A percentile compares a stretch with the other conserved stretches of the same genome.
These are phyloP conservation scores for Mesodorylaimus sp. DNA, from an alignment of 2,888 invertebrate genomes.

Conservation along the genomic window DNA sequence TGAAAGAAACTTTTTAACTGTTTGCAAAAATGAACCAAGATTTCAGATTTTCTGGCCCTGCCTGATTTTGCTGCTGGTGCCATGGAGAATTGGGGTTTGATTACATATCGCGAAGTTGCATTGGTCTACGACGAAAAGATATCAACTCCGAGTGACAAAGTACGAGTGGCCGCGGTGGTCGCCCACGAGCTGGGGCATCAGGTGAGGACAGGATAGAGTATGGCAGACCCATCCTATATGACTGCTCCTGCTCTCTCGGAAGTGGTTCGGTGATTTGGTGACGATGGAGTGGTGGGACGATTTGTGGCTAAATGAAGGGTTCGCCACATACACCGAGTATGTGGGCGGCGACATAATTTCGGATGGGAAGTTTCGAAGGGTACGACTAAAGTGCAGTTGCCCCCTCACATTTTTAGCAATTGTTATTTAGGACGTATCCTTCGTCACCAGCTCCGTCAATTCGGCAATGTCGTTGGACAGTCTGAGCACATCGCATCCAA, in stretches of 20 bases:
- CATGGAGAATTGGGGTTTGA: conserved; percentile 86
- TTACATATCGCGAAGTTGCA: conserved; percentile 60
- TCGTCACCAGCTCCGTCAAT: too few relatives aligned
- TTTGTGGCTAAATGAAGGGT: conserved; percentile 30
- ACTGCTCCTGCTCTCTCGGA: too few relatives aligned
- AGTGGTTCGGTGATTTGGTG: conserved; percentile 33
- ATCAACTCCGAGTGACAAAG: conserved; percentile 56
- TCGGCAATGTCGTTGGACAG: conserved; percentile 60
- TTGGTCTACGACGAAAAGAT: conserved; percentile 54
- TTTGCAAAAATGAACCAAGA: too few relatives aligned
- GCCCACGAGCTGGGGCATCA: conserved; percentile 87
- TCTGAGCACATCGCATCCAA: conserved; percentile 60
- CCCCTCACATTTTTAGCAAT: too few relatives aligned
- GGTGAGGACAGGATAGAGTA: conserved; percentile 32
- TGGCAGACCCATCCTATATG: too few relatives aligned
- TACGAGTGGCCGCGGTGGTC: conserved; percentile 58
- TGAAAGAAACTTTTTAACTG: too few relatives aligned
- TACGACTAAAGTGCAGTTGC: too few relatives aligned
- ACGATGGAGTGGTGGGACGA: conserved; percentile 32
- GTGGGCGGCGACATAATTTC: conserved; percentile 25
- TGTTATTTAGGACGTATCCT: too few relatives aligned
- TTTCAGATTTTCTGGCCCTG: conserved; percentile 59
- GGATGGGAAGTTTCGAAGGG: neutral
- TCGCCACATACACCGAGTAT: conserved; percentile 26
- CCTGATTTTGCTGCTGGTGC: conserved; percentile 79